Conservation (phyloP, 2,113 vertebrate species). For the Centropristis striata region DNA sequence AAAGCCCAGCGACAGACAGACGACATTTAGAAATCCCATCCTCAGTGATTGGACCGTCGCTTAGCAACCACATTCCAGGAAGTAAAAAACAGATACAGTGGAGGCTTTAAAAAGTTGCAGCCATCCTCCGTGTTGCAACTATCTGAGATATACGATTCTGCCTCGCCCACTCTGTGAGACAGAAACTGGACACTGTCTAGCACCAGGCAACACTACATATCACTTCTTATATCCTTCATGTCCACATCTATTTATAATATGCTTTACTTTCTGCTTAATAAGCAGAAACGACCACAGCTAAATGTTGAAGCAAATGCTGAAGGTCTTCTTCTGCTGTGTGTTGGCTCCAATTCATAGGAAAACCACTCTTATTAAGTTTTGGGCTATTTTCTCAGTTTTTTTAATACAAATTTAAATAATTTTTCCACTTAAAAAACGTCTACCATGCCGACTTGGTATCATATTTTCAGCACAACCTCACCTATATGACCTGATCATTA, state of each 20-base stretch:
- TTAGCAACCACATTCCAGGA: conserved; percentile 42
- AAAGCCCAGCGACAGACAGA: conserved; percentile 22
- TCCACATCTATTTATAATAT: conserved; percentile 54
- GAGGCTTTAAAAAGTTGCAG: conserved; percentile 44
- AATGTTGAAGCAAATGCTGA: not conserved
- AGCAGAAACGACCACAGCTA: conserved; percentile 2
- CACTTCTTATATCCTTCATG: conserved; percentile 44
- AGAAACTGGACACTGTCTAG: conserved; percentile 70
- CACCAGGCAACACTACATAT: conserved; percentile 49
- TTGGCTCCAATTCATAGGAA: not conserved
- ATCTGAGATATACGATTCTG: conserved; percentile 58
- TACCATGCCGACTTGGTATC: no score
- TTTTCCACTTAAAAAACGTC: no score
- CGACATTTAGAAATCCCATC: conserved; percentile 51
- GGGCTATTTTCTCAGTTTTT: no score
- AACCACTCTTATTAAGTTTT: no score
- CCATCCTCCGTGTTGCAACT: conserved; percentile 10
- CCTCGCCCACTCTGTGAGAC: conserved; percentile 53
- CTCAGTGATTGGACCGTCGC: conserved; percentile 31
- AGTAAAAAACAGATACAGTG: conserved; percentile 26
- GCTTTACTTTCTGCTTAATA: conserved; percentile 20
- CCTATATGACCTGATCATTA: no score
- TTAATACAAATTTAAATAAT: no score
- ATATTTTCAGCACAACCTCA: no score
- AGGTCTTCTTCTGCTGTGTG: not conserved